Percentiles rank a stretch among this genome's conserved stretches.
Evolutionary conservation across 2,888 invertebrate genomes (phyloP).

Genomic region (Busseola fusca): DNA sequence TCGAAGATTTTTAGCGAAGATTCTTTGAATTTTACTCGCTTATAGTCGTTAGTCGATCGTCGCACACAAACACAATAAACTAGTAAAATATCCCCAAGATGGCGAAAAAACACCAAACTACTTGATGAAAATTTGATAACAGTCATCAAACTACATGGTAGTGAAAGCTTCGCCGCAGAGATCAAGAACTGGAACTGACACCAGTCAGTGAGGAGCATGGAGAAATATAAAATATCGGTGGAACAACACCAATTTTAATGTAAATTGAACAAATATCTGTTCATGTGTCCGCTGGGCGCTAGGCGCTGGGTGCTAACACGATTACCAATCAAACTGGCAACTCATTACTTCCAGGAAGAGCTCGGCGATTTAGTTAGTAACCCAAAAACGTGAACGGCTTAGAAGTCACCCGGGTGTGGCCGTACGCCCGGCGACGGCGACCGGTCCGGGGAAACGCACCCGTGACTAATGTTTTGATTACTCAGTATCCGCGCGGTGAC

Average conservation of each 20-base stretch:
- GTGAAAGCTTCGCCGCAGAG: background rate
- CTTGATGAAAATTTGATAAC: conserved; percentile 23
- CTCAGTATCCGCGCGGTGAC: conserved; percentile 29
- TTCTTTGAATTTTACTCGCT: conserved; percentile 48
- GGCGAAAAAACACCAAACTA: conserved; percentile 21
- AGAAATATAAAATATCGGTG: background rate
- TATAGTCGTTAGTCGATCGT: conserved; percentile 30
- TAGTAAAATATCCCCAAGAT: conserved; percentile 39
- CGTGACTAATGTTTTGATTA: conserved; percentile 36
- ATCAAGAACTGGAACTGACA: background rate
- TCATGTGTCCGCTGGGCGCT: background rate
- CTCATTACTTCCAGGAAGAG: conserved; percentile 31
- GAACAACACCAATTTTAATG: background rate
- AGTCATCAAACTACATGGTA: conserved; percentile 8
- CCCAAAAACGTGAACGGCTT: conserved; percentile 29
- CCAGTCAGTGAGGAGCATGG: background rate
- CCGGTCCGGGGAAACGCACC: conserved; percentile 11
- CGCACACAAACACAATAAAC: conserved; percentile 44
- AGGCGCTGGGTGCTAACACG: conserved; percentile 7
- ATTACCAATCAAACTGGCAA: conserved; percentile 23
- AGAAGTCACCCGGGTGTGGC: conserved; percentile 16
- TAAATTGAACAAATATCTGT: background rate
- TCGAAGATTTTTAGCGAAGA: conserved; percentile 56
- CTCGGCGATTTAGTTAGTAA: conserved; percentile 28
- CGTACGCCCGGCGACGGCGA: background rate